A percentile compares a stretch with the other conserved stretches of the same genome.
phyloP scores from a whole-genome alignment of 2,797 vertebrate species.

The Delichon dasypus region DNA sequence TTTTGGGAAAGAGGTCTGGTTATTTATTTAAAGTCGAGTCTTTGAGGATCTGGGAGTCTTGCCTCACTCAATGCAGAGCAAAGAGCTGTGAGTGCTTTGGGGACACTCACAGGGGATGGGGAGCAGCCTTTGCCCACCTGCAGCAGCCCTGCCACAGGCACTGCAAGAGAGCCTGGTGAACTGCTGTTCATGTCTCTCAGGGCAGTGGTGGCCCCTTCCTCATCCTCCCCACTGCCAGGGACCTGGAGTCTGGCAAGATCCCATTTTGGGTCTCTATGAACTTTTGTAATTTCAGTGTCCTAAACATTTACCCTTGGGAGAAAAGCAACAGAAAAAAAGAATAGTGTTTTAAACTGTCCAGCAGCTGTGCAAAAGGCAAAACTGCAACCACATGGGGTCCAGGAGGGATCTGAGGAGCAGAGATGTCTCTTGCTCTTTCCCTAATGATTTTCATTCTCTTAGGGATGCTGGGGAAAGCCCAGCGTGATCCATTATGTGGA shows the following conservation, averaged over 20 bases:
- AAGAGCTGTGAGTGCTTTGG: background rate
- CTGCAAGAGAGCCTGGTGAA: background rate
- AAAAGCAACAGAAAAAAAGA: background rate
- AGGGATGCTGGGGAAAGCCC: background rate
- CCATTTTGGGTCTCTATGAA: background rate
- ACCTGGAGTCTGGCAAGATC: background rate
- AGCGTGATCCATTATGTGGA: accelerated
- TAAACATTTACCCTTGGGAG: background rate
- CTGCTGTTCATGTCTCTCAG: background rate
- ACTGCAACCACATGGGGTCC: background rate
- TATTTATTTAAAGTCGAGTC: background rate
- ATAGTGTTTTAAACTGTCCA: background rate
- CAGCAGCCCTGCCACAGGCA: background rate
- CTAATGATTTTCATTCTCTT: background rate
- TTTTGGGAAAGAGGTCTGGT: background rate
- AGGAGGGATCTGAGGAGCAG: background rate
- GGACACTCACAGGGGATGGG: accelerated
- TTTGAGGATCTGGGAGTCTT: background rate
- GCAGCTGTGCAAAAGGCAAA: background rate
- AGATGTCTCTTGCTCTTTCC: background rate
- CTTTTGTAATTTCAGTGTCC: background rate
- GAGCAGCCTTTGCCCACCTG: background rate
- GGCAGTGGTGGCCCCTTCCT: background rate
- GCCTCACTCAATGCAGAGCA: accelerated
- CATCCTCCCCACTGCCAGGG: background rate